Evolutionary conservation across 2,797 vertebrate genomes (phyloP).

Genomic region (Lithobates pipiens): DNA sequence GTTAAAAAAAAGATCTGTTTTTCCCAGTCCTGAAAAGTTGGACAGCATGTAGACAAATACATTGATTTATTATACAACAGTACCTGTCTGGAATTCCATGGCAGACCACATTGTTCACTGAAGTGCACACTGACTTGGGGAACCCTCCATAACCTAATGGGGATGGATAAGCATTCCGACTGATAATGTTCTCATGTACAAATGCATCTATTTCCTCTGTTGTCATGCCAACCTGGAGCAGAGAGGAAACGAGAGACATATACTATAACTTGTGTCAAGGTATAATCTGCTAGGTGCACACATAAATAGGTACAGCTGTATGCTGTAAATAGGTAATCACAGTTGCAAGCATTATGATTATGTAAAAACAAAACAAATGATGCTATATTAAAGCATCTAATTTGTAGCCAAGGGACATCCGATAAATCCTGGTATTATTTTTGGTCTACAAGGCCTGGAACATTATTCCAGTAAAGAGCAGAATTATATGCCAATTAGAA

Average conservation of each 20-base stretch:
- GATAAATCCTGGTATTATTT: neutral
- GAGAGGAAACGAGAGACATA: slow-evolving; percentile 68
- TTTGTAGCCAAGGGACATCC: neutral
- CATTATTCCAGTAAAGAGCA: neutral
- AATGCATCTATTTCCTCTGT: slow-evolving; percentile 97
- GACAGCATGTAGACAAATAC: too few relatives aligned
- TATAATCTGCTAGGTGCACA: neutral
- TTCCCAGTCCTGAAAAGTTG: too few relatives aligned
- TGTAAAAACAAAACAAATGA: neutral
- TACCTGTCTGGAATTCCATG: slow-evolving; percentile 93
- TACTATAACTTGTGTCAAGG: neutral
- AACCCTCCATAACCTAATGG: slow-evolving; percentile 93
- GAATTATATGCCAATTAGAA: neutral
- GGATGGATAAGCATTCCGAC: slow-evolving; percentile 93
- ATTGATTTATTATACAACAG: slow-evolving; percentile 52
- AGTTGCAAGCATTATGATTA: neutral
- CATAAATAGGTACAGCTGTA: neutral
- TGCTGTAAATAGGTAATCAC: neutral
- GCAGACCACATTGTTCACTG: slow-evolving; percentile 94
- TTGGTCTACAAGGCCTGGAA: neutral
- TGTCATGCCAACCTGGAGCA: slow-evolving; percentile 93
- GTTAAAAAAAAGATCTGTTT: too few relatives aligned
- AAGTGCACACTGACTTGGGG: slow-evolving; percentile 97
- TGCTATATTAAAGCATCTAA: neutral
- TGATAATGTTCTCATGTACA: slow-evolving; percentile 93